A percentile compares a stretch with the other conserved stretches of the same genome.
Conservation (phyloP, 2,888 invertebrate species). For the Trachelus tabidus region DNA sequence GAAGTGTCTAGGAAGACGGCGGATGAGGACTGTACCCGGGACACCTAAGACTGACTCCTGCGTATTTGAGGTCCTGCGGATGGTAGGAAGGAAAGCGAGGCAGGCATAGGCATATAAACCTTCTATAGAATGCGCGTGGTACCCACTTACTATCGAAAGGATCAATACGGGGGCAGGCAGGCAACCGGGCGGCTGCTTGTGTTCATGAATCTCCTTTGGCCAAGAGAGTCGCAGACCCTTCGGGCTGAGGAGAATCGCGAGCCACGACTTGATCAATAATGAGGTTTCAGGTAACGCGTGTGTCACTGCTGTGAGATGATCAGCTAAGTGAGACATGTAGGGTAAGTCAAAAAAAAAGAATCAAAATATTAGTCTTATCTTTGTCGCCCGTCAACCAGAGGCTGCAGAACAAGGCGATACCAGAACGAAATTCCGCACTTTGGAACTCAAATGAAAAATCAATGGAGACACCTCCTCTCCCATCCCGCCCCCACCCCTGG, state of each 20-base stretch:
- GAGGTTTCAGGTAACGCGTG: neutral
- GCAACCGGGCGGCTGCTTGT: constrained; percentile 37
- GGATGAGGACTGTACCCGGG: neutral
- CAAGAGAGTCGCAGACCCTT: neutral
- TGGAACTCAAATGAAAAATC: neutral
- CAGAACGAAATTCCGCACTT: neutral
- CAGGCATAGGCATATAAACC: constrained; percentile 4
- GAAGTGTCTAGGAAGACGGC: neutral
- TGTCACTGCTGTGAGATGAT: neutral
- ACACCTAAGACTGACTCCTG: neutral
- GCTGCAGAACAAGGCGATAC: neutral
- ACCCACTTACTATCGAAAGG: constrained; percentile 56
- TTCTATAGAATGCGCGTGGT: constrained; percentile 42
- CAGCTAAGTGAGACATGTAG: neutral
- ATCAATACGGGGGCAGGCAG: constrained; percentile 53
- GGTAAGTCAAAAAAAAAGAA: neutral
- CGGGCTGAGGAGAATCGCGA: neutral
- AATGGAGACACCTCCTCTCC: neutral
- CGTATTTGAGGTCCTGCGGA: neutral
- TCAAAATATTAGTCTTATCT: neutral
- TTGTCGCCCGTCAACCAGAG: neutral
- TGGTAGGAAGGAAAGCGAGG: neutral
- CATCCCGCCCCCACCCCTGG: no score
- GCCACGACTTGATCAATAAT: neutral
- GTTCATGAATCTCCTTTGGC: constrained; percentile 38